A percentile compares a stretch with the other conserved stretches of the same genome.
Conservation (phyloP, 2,113 vertebrate species). For the Apeltes quadracus region DNA sequence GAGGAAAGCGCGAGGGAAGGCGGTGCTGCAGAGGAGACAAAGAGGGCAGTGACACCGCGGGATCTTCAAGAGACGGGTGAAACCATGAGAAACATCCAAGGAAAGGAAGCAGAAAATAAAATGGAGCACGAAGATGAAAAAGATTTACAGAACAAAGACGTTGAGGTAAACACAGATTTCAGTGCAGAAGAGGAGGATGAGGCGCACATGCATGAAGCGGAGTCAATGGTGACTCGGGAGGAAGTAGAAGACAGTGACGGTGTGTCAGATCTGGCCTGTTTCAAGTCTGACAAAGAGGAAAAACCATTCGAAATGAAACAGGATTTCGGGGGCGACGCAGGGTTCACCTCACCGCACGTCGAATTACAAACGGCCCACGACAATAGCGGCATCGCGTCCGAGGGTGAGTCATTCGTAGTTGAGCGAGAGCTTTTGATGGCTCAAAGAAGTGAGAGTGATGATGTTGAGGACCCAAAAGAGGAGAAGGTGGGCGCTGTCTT, state of each 20-base stretch:
- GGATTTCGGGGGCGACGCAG: background rate
- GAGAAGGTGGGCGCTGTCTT: background rate
- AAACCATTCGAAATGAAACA: background rate
- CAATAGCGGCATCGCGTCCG: background rate
- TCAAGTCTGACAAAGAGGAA: background rate
- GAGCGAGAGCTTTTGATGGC: background rate
- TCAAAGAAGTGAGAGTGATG: background rate
- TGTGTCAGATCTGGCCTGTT: background rate
- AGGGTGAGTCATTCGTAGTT: slow-evolving; percentile 2
- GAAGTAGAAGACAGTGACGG: slow-evolving; percentile 7
- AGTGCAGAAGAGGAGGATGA: slow-evolving; percentile 14
- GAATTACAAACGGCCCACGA: background rate
- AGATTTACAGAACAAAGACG: slow-evolving; percentile 5
- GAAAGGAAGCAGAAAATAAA: slow-evolving; percentile 14
- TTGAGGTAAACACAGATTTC: background rate
- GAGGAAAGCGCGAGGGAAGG: background rate
- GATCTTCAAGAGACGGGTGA: slow-evolving; percentile 9
- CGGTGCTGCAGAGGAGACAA: background rate
- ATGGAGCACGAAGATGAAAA: background rate
- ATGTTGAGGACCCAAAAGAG: background rate
- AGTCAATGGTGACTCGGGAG: background rate
- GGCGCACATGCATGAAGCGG: background rate
- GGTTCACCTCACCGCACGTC: background rate
- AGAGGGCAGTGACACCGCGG: background rate
- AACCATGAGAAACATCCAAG: background rate